phyloP scores from a whole-genome alignment of 2,113 vertebrate species.

The Formicarius rufipectus region DNA sequence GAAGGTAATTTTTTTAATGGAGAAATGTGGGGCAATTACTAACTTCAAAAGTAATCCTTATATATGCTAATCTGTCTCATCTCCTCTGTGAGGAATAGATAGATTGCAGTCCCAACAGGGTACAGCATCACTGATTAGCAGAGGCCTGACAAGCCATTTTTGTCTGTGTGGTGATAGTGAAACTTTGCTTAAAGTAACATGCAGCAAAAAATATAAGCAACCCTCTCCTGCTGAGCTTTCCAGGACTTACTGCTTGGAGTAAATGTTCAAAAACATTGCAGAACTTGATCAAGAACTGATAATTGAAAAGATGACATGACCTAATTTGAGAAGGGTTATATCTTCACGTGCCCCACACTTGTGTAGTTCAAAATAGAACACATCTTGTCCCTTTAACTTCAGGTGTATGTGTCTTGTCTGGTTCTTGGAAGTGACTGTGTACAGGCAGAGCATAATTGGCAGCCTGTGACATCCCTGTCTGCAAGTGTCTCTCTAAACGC shows the following conservation, averaged over 20 bases:
- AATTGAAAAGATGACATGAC: slow-evolving; percentile 52
- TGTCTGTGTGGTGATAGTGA: not conserved
- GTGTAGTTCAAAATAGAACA: slow-evolving; percentile 56
- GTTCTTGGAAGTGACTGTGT: slow-evolving; percentile 73
- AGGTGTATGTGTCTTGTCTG: slow-evolving; percentile 64
- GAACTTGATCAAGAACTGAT: slow-evolving; percentile 42
- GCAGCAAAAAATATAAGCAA: not conserved
- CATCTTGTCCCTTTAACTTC: slow-evolving; percentile 64
- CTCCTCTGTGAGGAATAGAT: not conserved
- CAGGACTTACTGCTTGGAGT: not conserved
- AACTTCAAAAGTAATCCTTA: not conserved
- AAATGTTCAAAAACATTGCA: not conserved
- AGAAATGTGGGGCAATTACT: not conserved
- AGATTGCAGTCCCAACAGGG: not conserved
- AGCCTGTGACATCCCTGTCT: slow-evolving; percentile 80
- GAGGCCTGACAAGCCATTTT: not conserved
- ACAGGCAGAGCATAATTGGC: slow-evolving; percentile 79
- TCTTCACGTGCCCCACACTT: not conserved
- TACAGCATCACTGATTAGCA: not conserved
- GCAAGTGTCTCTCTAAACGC: slow-evolving; percentile 77
- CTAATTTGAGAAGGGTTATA: slow-evolving; percentile 47
- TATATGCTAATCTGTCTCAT: not conserved
- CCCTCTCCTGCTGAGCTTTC: not conserved
- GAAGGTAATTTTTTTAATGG: not conserved
- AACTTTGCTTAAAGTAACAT: not conserved